Evolutionary conservation across 2,113 vertebrate species (phyloP).

Genomic region (Microcebus jonahi): DNA sequence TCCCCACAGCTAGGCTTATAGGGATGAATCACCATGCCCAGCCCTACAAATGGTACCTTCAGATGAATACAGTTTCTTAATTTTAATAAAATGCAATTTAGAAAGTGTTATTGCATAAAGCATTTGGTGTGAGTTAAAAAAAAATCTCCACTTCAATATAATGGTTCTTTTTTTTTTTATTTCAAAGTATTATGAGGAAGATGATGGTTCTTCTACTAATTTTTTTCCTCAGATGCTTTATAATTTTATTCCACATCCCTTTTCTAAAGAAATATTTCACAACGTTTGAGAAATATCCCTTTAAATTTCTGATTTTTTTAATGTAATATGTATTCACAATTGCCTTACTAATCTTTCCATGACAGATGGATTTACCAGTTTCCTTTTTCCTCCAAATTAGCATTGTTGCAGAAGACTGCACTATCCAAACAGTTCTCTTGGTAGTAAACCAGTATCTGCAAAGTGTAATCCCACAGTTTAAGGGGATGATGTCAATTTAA

Average conservation of each 20-base stretch:
- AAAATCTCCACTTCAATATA: not conserved
- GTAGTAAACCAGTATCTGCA: not conserved
- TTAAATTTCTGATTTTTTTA: not conserved
- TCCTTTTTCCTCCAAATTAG: not conserved
- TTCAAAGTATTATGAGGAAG: not conserved
- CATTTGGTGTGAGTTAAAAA: not conserved
- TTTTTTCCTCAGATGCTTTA: not conserved
- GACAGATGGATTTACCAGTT: not conserved
- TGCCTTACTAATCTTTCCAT: not conserved
- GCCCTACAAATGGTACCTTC: not conserved
- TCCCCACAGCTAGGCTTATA: not conserved
- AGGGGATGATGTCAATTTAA: not conserved
- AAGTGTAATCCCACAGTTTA: not conserved
- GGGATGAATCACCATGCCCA: too few species aligned
- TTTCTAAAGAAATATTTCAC: not conserved
- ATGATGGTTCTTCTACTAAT: not conserved
- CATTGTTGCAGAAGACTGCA: not conserved
- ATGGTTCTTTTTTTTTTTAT: not conserved
- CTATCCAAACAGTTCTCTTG: not conserved
- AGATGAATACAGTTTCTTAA: not conserved
- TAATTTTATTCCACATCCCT: not conserved
- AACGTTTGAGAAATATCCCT: not conserved
- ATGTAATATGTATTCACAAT: not conserved
- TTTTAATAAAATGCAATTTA: not conserved
- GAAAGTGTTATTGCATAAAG: not conserved